Conservation (phyloP, 2,797 vertebrate species). For the Acanthornis magna region DNA sequence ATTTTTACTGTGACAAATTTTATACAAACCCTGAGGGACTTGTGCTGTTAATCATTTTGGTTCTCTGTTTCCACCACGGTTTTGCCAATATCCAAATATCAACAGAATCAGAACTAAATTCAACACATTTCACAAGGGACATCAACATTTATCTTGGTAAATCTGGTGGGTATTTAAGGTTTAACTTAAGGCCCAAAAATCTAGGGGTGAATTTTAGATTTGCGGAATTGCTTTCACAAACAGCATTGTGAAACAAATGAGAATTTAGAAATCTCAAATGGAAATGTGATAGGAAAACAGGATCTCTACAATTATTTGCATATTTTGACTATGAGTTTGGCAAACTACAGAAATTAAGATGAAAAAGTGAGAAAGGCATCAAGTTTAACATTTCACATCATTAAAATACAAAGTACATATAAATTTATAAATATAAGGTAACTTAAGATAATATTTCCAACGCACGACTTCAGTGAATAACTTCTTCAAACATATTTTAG, state of each 20-base stretch:
- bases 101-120: constrained; percentile 36
- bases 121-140: constrained; percentile 3
- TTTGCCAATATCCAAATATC: background rate
- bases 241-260: background rate
- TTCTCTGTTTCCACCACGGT: background rate
- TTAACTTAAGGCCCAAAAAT: background rate
- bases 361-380: background rate
- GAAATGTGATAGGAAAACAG: background rate
- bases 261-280: background rate
- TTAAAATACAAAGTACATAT: background rate
- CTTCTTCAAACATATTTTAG: background rate
- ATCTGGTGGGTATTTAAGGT: background rate
- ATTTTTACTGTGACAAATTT: background rate
- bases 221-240: background rate
- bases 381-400: background rate
- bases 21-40: background rate
- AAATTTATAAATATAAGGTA: background rate
- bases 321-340: background rate
- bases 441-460: background rate
- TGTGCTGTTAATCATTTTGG: background rate
- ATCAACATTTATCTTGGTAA: background rate
- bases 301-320: background rate
- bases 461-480: background rate
- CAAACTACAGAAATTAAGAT: background rate
- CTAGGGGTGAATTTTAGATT: background rate